These are phyloP conservation scores for Steinernema hermaphroditum DNA, from an alignment of 2,888 invertebrate genomes.

Conservation along the genomic window DNA sequence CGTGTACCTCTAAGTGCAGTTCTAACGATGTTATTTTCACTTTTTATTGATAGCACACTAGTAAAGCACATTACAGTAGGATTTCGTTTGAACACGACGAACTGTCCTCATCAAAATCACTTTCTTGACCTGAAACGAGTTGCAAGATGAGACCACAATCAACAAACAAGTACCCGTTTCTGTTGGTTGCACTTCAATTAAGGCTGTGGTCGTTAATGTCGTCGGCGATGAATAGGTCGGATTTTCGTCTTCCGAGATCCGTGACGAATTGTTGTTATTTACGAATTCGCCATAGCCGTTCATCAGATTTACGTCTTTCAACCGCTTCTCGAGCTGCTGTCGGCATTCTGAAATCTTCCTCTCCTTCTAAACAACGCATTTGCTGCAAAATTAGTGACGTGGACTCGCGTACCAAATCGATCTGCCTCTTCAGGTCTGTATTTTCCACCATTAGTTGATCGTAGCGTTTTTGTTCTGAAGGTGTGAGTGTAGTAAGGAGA, in stretches of 20 bases:
- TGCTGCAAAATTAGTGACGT: neutral
- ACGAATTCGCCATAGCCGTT: conserved; percentile 9
- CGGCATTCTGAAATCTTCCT: conserved; percentile 49
- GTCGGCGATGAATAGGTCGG: conserved; percentile 48
- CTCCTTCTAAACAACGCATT: conserved; percentile 46
- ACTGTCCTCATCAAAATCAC: conserved; percentile 36
- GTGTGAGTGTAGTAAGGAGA: conserved; percentile 42
- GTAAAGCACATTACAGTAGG: conserved; percentile 24
- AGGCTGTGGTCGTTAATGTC: conserved; percentile 51
- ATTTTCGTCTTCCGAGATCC: conserved; percentile 41
- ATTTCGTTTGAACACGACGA: conserved; percentile 37
- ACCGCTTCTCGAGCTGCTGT: conserved; percentile 43
- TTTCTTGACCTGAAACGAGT: conserved; percentile 34
- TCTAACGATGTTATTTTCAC: no score
- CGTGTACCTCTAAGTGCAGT: no score
- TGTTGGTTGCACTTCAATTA: conserved; percentile 52
- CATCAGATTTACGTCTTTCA: neutral
- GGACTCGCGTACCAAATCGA: conserved; percentile 69
- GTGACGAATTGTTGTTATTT: conserved; percentile 17
- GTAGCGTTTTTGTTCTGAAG: conserved; percentile 79
- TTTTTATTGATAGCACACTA: no score
- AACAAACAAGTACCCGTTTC: conserved; percentile 30
- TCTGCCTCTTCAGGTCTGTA: conserved; percentile 90
- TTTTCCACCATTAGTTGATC: conserved; percentile 90
- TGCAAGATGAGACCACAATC: neutral